Conservation (phyloP, 2,797 vertebrate species). For the Mycteria americana region DNA sequence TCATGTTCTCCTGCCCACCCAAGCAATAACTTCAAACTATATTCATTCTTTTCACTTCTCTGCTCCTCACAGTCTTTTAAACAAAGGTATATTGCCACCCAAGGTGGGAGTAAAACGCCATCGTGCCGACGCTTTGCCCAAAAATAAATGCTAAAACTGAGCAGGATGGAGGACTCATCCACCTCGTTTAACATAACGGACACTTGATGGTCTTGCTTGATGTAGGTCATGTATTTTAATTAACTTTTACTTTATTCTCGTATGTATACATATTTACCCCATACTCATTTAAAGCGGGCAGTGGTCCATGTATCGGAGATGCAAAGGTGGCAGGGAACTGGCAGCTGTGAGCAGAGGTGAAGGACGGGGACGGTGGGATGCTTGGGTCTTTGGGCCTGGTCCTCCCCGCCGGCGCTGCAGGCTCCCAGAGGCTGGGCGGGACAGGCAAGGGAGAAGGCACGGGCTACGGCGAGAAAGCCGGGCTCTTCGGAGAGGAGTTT, state of each 20-base stretch:
- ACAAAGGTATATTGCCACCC: neutral
- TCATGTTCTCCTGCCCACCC: constrained; percentile 29
- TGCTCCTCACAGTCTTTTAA: neutral
- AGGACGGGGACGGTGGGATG: fast-evolving
- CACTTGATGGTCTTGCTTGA: neutral
- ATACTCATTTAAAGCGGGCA: neutral
- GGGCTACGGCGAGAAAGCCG: fast-evolving
- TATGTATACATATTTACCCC: fast-evolving
- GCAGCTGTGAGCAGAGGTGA: neutral
- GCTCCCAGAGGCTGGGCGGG: neutral
- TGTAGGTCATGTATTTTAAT: neutral
- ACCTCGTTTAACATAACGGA: neutral
- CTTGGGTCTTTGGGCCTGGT: fast-evolving
- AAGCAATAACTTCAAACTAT: constrained; percentile 11
- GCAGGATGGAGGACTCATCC: neutral
- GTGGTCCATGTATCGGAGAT: fast-evolving
- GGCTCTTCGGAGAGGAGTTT: no score
- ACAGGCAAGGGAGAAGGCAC: neutral
- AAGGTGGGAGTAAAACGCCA: neutral
- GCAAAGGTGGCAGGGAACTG: neutral
- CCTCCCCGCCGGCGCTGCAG: fast-evolving
- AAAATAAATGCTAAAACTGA: neutral
- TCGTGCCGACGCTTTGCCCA: neutral
- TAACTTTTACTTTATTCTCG: neutral
- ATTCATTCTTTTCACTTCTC: neutral